Percentiles rank a stretch among this genome's conserved stretches.
Evolutionary conservation across 2,113 vertebrate species (phyloP).

Genomic region (Hippopotamus amphibius): DNA sequence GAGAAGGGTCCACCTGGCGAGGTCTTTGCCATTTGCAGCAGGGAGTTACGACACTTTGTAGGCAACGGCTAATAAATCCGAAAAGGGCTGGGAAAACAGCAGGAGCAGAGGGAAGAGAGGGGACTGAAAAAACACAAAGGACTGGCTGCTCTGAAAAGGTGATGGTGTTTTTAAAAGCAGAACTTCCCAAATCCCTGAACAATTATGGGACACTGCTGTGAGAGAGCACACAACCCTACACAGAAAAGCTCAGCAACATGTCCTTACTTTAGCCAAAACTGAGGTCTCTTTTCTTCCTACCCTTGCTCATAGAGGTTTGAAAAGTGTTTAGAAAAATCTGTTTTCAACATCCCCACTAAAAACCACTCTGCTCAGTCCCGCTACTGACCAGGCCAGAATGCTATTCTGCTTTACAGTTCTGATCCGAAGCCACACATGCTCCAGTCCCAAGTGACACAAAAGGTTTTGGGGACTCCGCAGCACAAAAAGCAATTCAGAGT

Average conservation of each 20-base stretch:
- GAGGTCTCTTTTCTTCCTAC: neutral
- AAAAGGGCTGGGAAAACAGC: neutral
- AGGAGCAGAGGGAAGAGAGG: neutral
- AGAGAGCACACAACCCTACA: rapidly evolving
- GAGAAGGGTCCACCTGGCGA: neutral
- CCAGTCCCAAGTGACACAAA: neutral
- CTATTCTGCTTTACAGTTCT: neutral
- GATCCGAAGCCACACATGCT: neutral
- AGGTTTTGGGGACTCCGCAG: neutral
- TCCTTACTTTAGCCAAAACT: neutral
- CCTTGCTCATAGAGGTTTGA: neutral
- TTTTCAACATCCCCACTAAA: neutral
- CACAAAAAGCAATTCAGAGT: neutral
- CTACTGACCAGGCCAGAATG: neutral
- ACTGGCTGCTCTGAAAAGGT: neutral
- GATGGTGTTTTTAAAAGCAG: neutral
- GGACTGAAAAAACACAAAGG: neutral
- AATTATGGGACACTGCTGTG: too few species aligned
- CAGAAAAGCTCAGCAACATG: neutral
- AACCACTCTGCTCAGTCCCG: neutral
- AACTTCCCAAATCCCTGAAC: neutral
- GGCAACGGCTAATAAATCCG: neutral
- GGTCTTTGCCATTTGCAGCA: neutral
- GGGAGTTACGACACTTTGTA: neutral
- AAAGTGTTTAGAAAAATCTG: neutral